These are phyloP conservation scores for Ceryle rudis DNA, from an alignment of 2,797 vertebrate species.

Conservation along the genomic window DNA sequence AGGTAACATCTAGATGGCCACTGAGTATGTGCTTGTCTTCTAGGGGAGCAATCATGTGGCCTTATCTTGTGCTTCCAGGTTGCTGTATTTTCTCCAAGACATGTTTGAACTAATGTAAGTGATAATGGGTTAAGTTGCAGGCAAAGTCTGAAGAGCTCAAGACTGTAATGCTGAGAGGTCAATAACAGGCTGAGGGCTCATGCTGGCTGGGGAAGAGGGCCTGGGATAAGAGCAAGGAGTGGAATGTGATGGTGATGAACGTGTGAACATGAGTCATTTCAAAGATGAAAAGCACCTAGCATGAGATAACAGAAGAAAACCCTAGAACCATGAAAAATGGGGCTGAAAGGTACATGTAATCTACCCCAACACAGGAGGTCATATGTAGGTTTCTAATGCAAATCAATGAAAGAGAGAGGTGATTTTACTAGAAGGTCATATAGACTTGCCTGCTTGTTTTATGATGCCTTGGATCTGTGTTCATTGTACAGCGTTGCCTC, in stretches of 20 bases:
- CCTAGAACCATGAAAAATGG: not conserved
- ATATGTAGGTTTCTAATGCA: not conserved
- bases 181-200: not conserved
- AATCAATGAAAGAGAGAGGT: not conserved
- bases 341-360: not conserved
- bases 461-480: not conserved
- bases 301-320: not conserved
- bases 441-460: not conserved
- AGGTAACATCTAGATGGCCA: not conserved
- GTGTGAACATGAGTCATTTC: not conserved
- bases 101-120: not conserved
- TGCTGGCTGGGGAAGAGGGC: not conserved
- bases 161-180: not conserved
- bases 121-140: not conserved
- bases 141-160: not conserved
- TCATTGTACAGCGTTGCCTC: not conserved
- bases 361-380: not conserved
- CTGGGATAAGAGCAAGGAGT: not conserved
- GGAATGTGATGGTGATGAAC: not conserved
- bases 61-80: not conserved
- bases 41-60: not conserved
- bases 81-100: not conserved
- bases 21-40: not conserved
- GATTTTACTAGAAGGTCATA: not conserved
- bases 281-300: not conserved